These are phyloP conservation scores for Tromatobia lineatoria DNA, from an alignment of 2,888 invertebrate genomes.

Conservation along the genomic window DNA sequence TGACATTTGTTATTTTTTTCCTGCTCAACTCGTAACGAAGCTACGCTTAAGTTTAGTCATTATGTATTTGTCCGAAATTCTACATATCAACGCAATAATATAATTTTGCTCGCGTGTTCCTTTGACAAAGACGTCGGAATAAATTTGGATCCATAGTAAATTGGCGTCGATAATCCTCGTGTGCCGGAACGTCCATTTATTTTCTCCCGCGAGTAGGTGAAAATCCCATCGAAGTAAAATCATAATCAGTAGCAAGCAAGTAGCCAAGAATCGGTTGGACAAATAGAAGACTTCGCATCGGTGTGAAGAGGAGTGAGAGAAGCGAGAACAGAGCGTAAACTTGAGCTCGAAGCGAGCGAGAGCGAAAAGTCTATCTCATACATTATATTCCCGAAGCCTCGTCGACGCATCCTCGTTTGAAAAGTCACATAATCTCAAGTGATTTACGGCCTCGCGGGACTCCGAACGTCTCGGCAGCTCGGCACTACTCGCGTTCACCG, in stretches of 20 bases:
- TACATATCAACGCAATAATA: slow-evolving; percentile 16
- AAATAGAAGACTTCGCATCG: slow-evolving; percentile 52
- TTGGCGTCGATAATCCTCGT: slow-evolving; percentile 61
- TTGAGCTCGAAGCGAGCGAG: slow-evolving; percentile 44
- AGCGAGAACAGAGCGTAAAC: slow-evolving; percentile 48
- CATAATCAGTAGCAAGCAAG: slow-evolving; percentile 38
- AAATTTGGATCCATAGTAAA: slow-evolving; percentile 46
- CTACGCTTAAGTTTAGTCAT: neutral
- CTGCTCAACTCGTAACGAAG: neutral
- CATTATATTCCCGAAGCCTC: slow-evolving; percentile 73
- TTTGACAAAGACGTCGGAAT: slow-evolving; percentile 50
- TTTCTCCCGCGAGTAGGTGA: slow-evolving; percentile 13
- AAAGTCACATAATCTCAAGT: slow-evolving; percentile 82
- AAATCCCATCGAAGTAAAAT: slow-evolving; percentile 50
- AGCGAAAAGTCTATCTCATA: slow-evolving; percentile 74
- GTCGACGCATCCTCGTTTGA: slow-evolving; percentile 79
- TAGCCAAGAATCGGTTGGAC: slow-evolving; percentile 41
- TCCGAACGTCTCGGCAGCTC: slow-evolving; percentile 45
- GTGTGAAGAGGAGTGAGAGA: slow-evolving; percentile 36
- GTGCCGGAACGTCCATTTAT: slow-evolving; percentile 43
- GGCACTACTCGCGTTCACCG: slow-evolving; percentile 68
- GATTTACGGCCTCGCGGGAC: slow-evolving; percentile 75
- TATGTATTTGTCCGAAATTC: neutral
- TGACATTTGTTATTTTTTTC: neutral
- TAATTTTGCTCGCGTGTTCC: slow-evolving; percentile 28